Evolutionary conservation across 2,888 invertebrate genomes (phyloP), one percentile per base, ranked within the genome.

Genomic region (Oconnorella tubifera): DNA sequence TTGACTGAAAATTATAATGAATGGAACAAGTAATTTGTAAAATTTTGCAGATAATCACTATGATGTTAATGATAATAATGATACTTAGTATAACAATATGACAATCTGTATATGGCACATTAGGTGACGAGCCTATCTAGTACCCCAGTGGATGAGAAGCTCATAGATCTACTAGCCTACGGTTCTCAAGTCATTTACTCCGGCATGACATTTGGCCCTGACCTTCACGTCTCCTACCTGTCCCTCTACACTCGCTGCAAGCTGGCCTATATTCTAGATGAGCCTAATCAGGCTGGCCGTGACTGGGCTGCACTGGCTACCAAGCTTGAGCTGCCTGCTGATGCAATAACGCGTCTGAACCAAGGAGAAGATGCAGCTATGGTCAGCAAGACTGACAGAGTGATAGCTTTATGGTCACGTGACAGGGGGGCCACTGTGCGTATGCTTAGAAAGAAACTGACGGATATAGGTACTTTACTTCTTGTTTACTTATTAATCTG

Each of bases 191-290:
- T 85, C 69, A 83, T 85, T 58, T 78, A 80, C 14, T 73, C 77
- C 28, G 74, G 76, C 51, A 75, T 84, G 58, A 82, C 80, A 2
- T 77, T 86, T 72, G 87, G 87, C 23, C 83, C 85, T 68, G 85
- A 86, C 67, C 79, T 88, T 56, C 85, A 85, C 66, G 84, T 88
- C 14, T 85, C 86, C 49, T 84, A 86, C 64, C 83, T 90, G 33
- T 84, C 87, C 53, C 83, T 87, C 25, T 84, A 86, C 56, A 83
- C 87, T 29, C 85, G 1, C 82, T 85, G 51, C 29, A 27, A 25
- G 28, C 59, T 64, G 28, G 64, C 64, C 32, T 27, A 32, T 14
- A 48, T 64, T 14, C 60, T 64, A 1, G 64, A 64, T 40, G 27
- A 28, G 0, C 40, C 27, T 6, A 23, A 56, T 31, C 25, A 63